Evolutionary conservation across 1,140 invertebrate species (phyloP), one percentile per base, ranked within the genome.

Genomic region (Pemphigus obesinymphae): DNA sequence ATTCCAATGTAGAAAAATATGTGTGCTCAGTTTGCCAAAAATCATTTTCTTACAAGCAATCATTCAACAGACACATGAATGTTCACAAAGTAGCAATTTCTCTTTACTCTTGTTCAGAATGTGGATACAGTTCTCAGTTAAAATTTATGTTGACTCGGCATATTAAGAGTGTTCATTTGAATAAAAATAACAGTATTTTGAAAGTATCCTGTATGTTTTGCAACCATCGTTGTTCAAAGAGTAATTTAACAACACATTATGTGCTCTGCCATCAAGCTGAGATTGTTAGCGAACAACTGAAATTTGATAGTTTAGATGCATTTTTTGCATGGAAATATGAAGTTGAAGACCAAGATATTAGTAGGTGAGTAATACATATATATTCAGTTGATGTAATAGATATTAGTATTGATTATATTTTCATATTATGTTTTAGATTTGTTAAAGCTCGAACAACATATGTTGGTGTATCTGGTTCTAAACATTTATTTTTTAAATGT

Each of bases 401-500:
- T n/a, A n/a, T n/a, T n/a, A n/a, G 13, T 17, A 48, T 15, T 48
- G 15, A 23, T 58, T 29, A 63, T 29, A 34, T n/a, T 4, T 45
- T 7, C 10, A 13, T 70, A 43, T n/a, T 40, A 17, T 45, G 10
- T 80, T 61, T 45, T 45, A 80, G 76, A 26, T 80, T 80, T 80
- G 55, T 80, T 29, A 80, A 80, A 61, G 76, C 76, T 63, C 76
- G 76, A 1, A 29, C 76, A n/a, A 80, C 76, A 10, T 80, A 80
- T 61, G 76, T 80, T 45, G 76, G 76, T 63, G 58, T 45, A 29
- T 61, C 76, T 45, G 76, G 76, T 20, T 80, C 76, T 3, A 80
- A 80, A 45, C 76, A 80, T n/a, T 80, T 80, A 29, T 80, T 80
- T 80, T 80, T 80, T 43, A 80, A 80, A 80, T 80, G 76, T 11